phyloP scores from a whole-genome alignment of 1,140 invertebrate species.

The Schmidtea mediterranea region DNA sequence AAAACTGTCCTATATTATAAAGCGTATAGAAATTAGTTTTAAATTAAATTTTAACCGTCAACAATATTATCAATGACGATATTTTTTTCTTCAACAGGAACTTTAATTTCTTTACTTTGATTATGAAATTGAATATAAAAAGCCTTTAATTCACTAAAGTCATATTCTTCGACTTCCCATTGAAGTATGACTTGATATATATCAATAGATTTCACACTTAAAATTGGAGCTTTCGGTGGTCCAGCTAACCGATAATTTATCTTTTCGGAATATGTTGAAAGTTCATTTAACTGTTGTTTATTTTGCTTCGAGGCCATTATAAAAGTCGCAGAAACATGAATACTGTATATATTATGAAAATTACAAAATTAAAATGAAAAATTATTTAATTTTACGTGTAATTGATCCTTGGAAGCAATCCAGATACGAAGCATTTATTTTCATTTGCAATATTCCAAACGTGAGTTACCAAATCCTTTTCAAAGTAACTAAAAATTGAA shows the following conservation, averaged over 20 bases:
- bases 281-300: slow-evolving; percentile 17
- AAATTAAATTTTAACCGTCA: no score
- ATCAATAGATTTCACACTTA: slow-evolving; percentile 16
- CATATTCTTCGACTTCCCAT: slow-evolving; percentile 11
- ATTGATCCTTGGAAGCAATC: slow-evolving; percentile 15
- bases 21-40: no score
- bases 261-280: slow-evolving; percentile 20
- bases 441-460: slow-evolving; percentile 19
- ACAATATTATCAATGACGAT: no score
- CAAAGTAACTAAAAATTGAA: slow-evolving; percentile 6
- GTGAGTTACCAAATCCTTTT: slow-evolving; percentile 9
- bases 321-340: slow-evolving; percentile 22
- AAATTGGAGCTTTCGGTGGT: slow-evolving; percentile 15
- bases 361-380: not conserved
- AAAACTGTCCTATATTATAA: no score
- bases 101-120: no score
- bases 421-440: slow-evolving; percentile 16
- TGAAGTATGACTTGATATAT: slow-evolving; percentile 17
- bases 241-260: slow-evolving; percentile 21
- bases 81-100: no score
- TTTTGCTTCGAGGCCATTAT: slow-evolving; percentile 10
- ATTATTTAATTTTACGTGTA: slow-evolving; percentile 15
- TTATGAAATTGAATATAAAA: slow-evolving; percentile 8
- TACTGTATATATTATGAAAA: slow-evolving; percentile 12
- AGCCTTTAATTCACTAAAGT: slow-evolving; percentile 10